These are phyloP conservation scores for Myotis lucifugus DNA, from an alignment of 2,113 vertebrate genomes.

Conservation along the genomic window DNA sequence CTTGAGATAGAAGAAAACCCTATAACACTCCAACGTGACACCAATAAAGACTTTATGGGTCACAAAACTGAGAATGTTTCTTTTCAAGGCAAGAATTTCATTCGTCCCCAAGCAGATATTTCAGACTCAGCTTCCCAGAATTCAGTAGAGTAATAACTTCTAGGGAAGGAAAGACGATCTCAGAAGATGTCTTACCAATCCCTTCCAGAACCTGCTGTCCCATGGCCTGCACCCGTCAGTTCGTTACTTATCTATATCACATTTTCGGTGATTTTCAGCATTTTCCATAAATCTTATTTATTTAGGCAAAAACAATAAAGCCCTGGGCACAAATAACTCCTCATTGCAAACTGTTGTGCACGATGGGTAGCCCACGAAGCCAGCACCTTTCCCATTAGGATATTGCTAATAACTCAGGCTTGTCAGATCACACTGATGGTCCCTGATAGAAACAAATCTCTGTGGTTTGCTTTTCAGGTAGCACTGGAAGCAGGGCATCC, in stretches of 20 bases:
- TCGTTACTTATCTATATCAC: not conserved
- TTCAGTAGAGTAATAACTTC: not conserved
- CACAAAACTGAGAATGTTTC: conserved; percentile 26
- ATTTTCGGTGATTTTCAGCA: not conserved
- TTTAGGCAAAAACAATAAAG: conserved; percentile 4
- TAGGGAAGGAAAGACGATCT: not conserved
- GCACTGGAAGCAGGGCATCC: not conserved
- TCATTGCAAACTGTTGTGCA: not conserved
- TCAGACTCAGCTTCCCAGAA: not conserved
- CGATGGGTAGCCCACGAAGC: not conserved
- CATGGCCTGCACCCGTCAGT: not conserved
- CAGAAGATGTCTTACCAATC: not conserved
- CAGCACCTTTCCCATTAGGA: not conserved
- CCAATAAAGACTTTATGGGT: conserved; percentile 40
- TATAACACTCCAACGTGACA: conserved; percentile 19
- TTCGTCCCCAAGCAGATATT: not conserved
- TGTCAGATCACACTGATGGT: not conserved
- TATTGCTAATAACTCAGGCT: no score
- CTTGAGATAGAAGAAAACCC: conserved; percentile 5
- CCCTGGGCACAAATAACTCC: not conserved
- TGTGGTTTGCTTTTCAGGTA: not conserved
- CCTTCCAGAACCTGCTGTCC: not conserved
- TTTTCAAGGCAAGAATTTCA: conserved; percentile 12
- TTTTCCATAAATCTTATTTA: not conserved
- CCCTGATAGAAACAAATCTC: not conserved